Evolutionary conservation across 2,797 vertebrate genomes (phyloP), one percentile per base, ranked within the genome.

Genomic region (Diceros bicornis): DNA sequence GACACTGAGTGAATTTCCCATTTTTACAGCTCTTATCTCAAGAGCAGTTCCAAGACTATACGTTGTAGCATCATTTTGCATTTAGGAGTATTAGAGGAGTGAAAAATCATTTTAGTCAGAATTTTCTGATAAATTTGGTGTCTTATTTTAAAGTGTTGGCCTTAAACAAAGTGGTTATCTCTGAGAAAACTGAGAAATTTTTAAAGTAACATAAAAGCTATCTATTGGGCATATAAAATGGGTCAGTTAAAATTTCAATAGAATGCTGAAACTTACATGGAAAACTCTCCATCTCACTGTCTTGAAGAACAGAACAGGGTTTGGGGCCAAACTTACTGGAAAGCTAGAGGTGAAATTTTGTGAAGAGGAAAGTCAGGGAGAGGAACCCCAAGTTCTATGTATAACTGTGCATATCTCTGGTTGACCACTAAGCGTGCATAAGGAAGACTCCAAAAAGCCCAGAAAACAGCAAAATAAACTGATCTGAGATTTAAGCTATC

Each of bases 181-280:
- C 9, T 77, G 18, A 82, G 23, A 66, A 32, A 77, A 91, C 2
- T 50, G 52, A 85, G 14, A 95, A 47, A 94, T 64, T 96, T 88
- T 91, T 97, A 97, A 96, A 97, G 72, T 83, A 97, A 86, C 84
- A 81, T 97, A 96, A 98, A 98, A 69, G 12, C 72, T 96, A 52
- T 3, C 50, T 87, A 81, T 96, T 98, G 59, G n/a, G 52, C 85
- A 16, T 50, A 34, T 23, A 13, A 75, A 1, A 20, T 25, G 21
- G 16, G 21, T 55, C 6, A 13, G 0, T 52, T 84, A 69, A 86
- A 64, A 68, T 13, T 77, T 96, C n/a, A 44, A 1, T 34, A 55
- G 50, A 16, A 52, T 14, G 0, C 41, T 84, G 62, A 86, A 64
- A 68, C 18, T 77, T 94, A 29, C 34, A 0, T 34, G 62, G 44